Evolutionary conservation across 2,888 invertebrate genomes (phyloP), one percentile per base, ranked within the genome.

Genomic region (Drosophila monieri): DNA sequence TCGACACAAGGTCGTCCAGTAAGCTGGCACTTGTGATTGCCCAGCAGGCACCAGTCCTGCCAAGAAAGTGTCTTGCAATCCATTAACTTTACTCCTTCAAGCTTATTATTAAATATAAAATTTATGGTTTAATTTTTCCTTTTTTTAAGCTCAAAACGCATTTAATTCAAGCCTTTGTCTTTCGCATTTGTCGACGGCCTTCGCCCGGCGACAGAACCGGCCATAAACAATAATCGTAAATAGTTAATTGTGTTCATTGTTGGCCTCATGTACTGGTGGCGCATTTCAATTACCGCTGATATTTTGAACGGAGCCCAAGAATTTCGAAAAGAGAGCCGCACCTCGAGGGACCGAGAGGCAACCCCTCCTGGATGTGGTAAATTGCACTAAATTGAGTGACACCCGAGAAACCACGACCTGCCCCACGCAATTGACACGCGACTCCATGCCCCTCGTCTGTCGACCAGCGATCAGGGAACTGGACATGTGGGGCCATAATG

Each of bases 391-490:
- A 69, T 54, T 71, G 68, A 72, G 68, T 69, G 68, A 69, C 68
- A 69, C 73, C 68, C 64, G 54, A 67, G 53, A 30, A 43, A 64
- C 76, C 81, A 53, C 88, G 88, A 80, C 80, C 80, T 80, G 88
- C 80, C 83, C 88, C 83, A 81, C 88, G 69, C 74, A 85, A 72
- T 56, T 70, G 80, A 85, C 80, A 81, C 88, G 80, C 85, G 86
- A 30, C 39, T 49, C 58, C 35, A 18, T n/a, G 54, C 8, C 39
- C 39, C 6, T 6, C n/a, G 6, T 6, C 35, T 35, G 9, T 27
- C 27, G 9, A 27, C 27, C 27, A 43, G 43, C 6, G 27, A 27
- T 9, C 27, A 43, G 52, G n/a, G 1, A 2, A 15, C 12, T 49
- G 53, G 72, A 62, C 51, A 64, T 52, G 52, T 43, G 53, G 68